A percentile compares a stretch with the other conserved stretches of the same genome.
Conservation (phyloP, 2,888 invertebrate genomes). For the Zygothrica quintamaculata region DNA sequence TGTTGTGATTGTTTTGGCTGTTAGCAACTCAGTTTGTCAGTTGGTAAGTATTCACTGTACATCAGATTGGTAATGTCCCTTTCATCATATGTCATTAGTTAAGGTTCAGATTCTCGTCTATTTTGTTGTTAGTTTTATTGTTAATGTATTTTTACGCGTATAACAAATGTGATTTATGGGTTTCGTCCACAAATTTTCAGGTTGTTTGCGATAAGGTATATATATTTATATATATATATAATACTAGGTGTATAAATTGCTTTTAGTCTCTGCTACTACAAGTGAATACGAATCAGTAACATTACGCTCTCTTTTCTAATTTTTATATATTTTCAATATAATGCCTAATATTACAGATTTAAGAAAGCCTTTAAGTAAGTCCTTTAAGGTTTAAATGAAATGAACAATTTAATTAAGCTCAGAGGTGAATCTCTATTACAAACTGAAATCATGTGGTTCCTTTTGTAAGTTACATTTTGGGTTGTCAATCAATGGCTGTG, state of each 20-base stretch:
- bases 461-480: constrained; percentile 1
- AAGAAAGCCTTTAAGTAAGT: too few species aligned
- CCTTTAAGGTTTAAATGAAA: too few species aligned
- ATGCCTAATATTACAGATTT: too few species aligned
- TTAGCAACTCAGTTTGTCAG: constrained; percentile 29
- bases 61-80: constrained; percentile 35
- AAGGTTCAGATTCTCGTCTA: constrained; percentile 9
- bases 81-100: constrained; percentile 38
- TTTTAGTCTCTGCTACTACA: too few species aligned
- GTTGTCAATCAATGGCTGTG: constrained; percentile 22
- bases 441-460: constrained; percentile 26
- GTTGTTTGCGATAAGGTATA: constrained; percentile 25
- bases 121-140: constrained; percentile 19
- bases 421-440: constrained; percentile 5
- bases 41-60: constrained; percentile 35
- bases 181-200: constrained; percentile 21
- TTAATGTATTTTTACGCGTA: constrained; percentile 34
- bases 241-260: too few species aligned
- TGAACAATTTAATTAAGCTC: too few species aligned
- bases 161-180: constrained; percentile 49
- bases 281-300: too few species aligned
- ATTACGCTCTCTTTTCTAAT: too few species aligned
- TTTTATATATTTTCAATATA: too few species aligned
- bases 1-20: constrained; percentile 14
- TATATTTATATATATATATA: constrained; percentile 27